Evolutionary conservation across 2,888 invertebrate species (phyloP).

Genomic region (Drosophila falleni): DNA sequence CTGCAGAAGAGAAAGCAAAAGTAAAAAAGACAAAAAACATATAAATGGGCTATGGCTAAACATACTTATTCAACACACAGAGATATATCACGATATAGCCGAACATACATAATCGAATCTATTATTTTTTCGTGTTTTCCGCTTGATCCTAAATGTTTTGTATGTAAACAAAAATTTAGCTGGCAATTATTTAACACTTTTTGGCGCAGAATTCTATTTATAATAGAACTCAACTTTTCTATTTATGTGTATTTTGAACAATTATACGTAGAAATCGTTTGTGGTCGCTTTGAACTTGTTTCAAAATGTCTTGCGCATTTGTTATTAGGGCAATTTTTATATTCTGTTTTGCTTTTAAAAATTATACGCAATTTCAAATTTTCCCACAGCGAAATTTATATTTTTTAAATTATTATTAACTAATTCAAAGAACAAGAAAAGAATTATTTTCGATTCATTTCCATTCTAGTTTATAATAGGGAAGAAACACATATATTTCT

Average conservation of each 20-base stretch:
- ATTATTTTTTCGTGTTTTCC: slow-evolving; percentile 31
- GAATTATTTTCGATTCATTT: slow-evolving; percentile 7
- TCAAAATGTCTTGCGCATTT: slow-evolving; percentile 27
- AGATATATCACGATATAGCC: slow-evolving; percentile 20
- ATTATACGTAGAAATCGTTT: slow-evolving; percentile 21
- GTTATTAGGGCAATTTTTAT: slow-evolving; percentile 25
- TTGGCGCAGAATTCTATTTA: slow-evolving; percentile 45
- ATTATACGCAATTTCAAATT: slow-evolving; percentile 30
- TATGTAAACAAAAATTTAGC: slow-evolving; percentile 45
- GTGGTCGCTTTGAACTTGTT: slow-evolving; percentile 44
- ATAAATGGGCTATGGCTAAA: slow-evolving; percentile 9
- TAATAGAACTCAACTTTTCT: slow-evolving; percentile 22
- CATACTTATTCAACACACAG: slow-evolving; percentile 5
- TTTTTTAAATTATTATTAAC: slow-evolving; percentile 16
- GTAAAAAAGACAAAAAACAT: slow-evolving; percentile 18
- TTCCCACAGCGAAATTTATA: slow-evolving; percentile 15
- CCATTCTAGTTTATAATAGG: slow-evolving; percentile 19
- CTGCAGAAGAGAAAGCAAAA: slow-evolving; percentile 47
- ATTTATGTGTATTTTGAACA: slow-evolving; percentile 49
- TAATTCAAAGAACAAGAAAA: slow-evolving; percentile 6
- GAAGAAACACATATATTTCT: slow-evolving; percentile 6
- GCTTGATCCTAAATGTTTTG: slow-evolving; percentile 40
- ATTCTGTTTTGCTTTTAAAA: slow-evolving; percentile 19
- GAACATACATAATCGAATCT: slow-evolving; percentile 44
- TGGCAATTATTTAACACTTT: slow-evolving; percentile 74